Evolutionary conservation across 2,797 vertebrate species (phyloP).

Genomic region (Acropternis orthonyx): DNA sequence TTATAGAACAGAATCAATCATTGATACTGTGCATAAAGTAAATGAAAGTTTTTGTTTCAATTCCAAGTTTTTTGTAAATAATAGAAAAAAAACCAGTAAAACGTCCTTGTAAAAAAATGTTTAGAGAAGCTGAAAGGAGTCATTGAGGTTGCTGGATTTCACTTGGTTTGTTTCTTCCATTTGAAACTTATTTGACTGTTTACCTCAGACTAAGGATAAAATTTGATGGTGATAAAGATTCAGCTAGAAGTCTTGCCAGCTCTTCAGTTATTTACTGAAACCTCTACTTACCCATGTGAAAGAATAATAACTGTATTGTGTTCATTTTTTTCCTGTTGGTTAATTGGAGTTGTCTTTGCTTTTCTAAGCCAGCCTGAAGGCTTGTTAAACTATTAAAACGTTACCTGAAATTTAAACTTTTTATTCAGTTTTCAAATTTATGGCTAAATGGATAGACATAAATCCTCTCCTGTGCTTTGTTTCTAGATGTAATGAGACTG

Average conservation of each 20-base stretch:
- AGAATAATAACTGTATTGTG: background rate
- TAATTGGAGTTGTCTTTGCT: background rate
- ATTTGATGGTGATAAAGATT: background rate
- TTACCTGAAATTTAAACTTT: background rate
- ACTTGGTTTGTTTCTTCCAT: background rate
- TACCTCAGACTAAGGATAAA: background rate
- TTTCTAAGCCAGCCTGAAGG: background rate
- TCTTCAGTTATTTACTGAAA: background rate
- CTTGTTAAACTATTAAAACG: background rate
- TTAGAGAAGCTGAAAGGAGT: background rate
- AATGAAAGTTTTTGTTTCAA: background rate
- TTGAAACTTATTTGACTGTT: background rate
- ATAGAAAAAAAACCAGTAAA: background rate
- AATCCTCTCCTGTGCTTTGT: background rate
- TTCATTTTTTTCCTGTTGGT: background rate
- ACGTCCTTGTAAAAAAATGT: background rate
- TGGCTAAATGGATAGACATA: background rate
- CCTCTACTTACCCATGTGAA: background rate
- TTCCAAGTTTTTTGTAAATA: background rate
- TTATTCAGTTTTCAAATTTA: background rate
- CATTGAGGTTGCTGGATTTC: background rate
- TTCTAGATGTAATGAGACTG: slow-evolving; percentile 83
- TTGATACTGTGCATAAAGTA: background rate
- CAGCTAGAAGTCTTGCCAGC: background rate
- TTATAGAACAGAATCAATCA: background rate